Conservation (phyloP, 2,113 vertebrate species). For the Syrmaticus mikado region DNA sequence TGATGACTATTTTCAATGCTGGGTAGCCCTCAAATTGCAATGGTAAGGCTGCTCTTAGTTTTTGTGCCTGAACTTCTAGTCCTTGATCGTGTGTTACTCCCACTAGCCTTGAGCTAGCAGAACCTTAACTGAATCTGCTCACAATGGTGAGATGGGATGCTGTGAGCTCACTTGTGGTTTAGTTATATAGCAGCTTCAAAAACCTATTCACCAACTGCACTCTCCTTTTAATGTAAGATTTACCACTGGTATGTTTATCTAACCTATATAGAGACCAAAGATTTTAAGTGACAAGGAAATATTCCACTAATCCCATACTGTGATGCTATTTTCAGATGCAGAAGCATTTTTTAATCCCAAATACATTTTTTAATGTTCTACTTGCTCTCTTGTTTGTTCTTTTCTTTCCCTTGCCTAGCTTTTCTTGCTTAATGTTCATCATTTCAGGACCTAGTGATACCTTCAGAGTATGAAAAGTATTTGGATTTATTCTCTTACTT, state of each 20-base stretch:
- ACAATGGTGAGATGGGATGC: conserved; percentile 47
- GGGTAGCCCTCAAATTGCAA: not conserved
- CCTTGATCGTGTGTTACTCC: not conserved
- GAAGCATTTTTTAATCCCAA: not conserved
- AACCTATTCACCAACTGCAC: conserved; percentile 21
- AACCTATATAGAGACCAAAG: not conserved
- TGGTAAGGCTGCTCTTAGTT: not conserved
- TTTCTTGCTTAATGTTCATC: not conserved
- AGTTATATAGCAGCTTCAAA: conserved; percentile 74
- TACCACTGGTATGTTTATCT: not conserved
- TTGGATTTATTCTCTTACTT: not conserved
- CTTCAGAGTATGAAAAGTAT: not conserved
- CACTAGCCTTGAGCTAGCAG: not conserved
- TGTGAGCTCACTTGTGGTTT: conserved; percentile 52
- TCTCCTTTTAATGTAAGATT: not conserved
- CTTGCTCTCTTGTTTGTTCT: not conserved
- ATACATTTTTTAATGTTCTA: not conserved
- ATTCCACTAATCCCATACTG: not conserved
- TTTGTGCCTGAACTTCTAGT: not conserved
- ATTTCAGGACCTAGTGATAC: conserved; percentile 48
- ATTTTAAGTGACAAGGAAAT: not conserved
- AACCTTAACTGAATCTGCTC: conserved; percentile 51
- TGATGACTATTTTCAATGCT: not conserved
- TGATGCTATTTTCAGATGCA: not conserved
- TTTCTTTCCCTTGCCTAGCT: not conserved